Percentiles rank a stretch among this genome's conserved stretches.
These are phyloP conservation scores for Bergia puertoricense DNA, from an alignment of 92 coral and sea anemone genomes.

Conservation along the genomic window DNA sequence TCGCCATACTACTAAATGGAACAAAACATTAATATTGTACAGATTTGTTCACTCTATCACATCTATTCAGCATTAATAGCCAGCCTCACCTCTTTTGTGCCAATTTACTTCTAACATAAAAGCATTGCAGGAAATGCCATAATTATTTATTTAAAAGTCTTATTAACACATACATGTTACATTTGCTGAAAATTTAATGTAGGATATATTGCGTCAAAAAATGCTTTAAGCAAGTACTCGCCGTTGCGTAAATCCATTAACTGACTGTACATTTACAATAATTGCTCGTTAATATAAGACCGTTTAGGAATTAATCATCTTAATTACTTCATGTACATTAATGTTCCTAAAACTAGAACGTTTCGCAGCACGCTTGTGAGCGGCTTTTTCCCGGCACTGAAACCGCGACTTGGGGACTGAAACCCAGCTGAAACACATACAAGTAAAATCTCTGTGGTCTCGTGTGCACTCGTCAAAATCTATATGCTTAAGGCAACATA, in stretches of 20 bases:
- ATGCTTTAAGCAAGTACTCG: background rate
- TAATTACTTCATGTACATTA: background rate
- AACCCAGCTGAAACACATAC: too few species aligned
- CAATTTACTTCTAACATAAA: conserved; percentile 8
- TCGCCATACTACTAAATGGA: background rate
- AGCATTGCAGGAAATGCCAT: background rate
- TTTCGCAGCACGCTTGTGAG: background rate
- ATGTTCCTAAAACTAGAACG: background rate
- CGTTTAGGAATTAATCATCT: background rate
- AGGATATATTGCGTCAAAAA: background rate
- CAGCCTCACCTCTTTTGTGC: background rate
- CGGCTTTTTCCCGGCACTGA: background rate
- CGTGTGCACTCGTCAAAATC: background rate
- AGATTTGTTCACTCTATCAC: background rate
- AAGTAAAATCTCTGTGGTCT: too few species aligned
- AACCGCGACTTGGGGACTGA: too few species aligned
- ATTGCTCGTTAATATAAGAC: background rate
- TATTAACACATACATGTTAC: background rate
- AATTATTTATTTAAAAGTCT: background rate
- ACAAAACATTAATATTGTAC: conserved; percentile 22
- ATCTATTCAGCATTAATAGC: conserved; percentile 5
- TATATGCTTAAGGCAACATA: background rate
- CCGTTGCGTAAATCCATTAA: background rate
- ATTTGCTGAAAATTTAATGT: background rate
- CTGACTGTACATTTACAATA: background rate